Conservation (phyloP, 2,888 invertebrate genomes). For the Andricus quercusramuli region DNA sequence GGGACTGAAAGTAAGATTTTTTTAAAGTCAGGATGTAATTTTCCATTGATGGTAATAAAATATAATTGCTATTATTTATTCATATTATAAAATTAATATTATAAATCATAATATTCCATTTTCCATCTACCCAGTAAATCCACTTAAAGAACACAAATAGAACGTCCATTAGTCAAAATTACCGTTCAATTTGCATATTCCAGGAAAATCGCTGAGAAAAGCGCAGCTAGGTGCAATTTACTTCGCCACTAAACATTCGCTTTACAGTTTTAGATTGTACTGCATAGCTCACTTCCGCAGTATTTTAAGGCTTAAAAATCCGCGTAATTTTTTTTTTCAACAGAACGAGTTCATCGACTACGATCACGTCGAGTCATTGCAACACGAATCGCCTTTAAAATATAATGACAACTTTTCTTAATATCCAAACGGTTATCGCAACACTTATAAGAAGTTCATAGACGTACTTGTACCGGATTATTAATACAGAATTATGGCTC, state of each 20-base stretch:
- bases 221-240: conserved; percentile 21
- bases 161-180: conserved; percentile 39
- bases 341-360: conserved; percentile 8
- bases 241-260: conserved; percentile 25
- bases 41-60: too few species aligned
- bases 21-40: too few species aligned
- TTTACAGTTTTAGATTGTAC: conserved; percentile 32
- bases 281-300: conserved; percentile 31
- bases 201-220: conserved; percentile 9
- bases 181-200: conserved; percentile 38
- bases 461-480: not conserved
- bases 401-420: not conserved
- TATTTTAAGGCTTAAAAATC: conserved; percentile 8
- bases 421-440: conserved; percentile 24
- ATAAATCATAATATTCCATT: conserved; percentile 17
- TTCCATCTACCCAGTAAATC: conserved; percentile 12
- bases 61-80: not conserved
- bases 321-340: conserved; percentile 1
- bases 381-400: not conserved
- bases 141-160: conserved; percentile 24
- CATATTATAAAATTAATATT: not conserved
- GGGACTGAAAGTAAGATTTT: too few species aligned
- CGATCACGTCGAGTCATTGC: not conserved
- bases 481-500: conserved; percentile 6
- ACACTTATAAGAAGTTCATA: not conserved